Base-by-base conservation (phyloP, 2,888 invertebrate genomes). In the Scaptomyza polygonia region DNA sequence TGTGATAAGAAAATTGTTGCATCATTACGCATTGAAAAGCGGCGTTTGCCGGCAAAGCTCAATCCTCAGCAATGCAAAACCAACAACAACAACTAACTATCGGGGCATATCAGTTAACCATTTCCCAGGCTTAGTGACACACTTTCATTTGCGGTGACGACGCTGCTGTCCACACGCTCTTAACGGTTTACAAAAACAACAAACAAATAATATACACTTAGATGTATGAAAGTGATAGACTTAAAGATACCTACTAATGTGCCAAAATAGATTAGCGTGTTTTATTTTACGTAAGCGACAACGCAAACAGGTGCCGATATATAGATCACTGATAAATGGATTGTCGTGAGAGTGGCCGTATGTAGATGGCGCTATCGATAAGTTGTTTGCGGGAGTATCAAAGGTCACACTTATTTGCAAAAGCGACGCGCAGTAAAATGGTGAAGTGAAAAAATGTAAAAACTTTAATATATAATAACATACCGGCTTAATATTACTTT, bases 1-100 rank as follows among this genome's bases (percentile, higher is more conserved):
- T 78, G 83, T 76, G 86, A 82, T 82, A 83, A 86, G 82, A 86
- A 83, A 83, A 86, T 83, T 81, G 85, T 82, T 83, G 86, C 86
- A 83, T 86, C 86, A 83, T 83, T 83, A 80, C 70, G 82, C 70
- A 79, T 69, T 77, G 63, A 68, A 73, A 73, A 70, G 71, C 53
- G 58, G 67, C 56, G 64, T 29, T 45, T 21, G 52, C 47, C 67
- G 53, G 59, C 53, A 54, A 48, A 53, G 32, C 18, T 44, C 59
- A 56, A n/a, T 47, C 39, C 9, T 56, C 55, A 18, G 52, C 30
- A n/a, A 48, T 18, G 11, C 53, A 21, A 16, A 34, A 40, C 49
- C 43, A 30, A 9, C 42, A 52, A 32, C 54, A 63, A 36, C 25
- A 25, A 25, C 25, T 25, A 25, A 25, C 49, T 34, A 43, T 32